Evolutionary conservation across 92 coral and sea anemone genomes (phyloP), one percentile per base, ranked within the genome.

Genomic region (Porites cylindrica): DNA sequence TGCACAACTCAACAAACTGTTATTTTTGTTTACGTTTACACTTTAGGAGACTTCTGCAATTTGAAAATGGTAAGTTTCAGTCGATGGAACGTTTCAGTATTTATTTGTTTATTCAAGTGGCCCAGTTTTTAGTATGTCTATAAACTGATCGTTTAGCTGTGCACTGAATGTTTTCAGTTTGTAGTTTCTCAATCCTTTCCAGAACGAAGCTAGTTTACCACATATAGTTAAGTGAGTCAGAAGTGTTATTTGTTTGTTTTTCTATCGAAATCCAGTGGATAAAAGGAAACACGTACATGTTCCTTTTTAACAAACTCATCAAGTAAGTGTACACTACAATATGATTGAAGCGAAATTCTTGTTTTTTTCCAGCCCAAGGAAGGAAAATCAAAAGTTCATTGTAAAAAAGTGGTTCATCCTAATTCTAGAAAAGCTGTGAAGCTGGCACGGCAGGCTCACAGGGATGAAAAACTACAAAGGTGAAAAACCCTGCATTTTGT

Each of bases 351-450:
- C 47, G 47, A 38, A 38, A 56, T 56, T 56, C 61, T 56, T 50
- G 52, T 83, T 5, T 56, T 50, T 47, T 21, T 43, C 16, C 63
- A 92, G 95, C 95, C 95, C 1, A 92, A 92, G 54, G 92, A 88
- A 56, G 84, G 85, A 61, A 92, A 92, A 72, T 79, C 88, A 64
- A 89, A 89, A 67, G 79, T 84, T 1, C 95, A 92, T 23, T 87
- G 88, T 78, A 90, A 91, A 72, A 95, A 93, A 82, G 89, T 87
- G n/a, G 81, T 95, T 26, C 98, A 95, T 58, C 98, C 98, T 3
- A 88, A 91, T 54, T 95, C 98, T 66, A 88, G 98, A 64, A 95
- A 95, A 82, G 98, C 98, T 52, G 66, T 94, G 32, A 95, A 95
- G 85, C 71, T 95, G 77, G 92, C 95, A 66, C 77, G 95, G 58